Base-by-base conservation (phyloP, 1,140 invertebrate species). In the Hypothenemus hampei region DNA sequence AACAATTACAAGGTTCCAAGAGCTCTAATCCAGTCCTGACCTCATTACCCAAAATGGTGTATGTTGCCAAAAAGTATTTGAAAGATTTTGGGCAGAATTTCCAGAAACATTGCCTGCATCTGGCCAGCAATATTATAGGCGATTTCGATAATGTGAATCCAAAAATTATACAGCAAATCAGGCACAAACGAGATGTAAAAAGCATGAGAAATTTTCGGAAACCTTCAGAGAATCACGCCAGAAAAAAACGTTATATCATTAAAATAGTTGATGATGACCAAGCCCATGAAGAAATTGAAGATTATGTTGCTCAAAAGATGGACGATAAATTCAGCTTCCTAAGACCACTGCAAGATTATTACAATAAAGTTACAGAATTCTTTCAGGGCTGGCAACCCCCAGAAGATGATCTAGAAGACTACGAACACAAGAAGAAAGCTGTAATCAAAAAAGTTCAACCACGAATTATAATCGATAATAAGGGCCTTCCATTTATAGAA, bases 401-500 rank as follows among this genome's bases (percentile, higher is more conserved):
- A 33, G 45, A 37, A 16, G 10, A 19, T 20, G 21, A 3, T 20
- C 11, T 11, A 8, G 11, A 22, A 35, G 29, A 21, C 15, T 8
- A 29, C 20, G 50, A 44, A 44, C 2, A 40, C 3, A n/a, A 31
- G 8, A 57, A 54, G 21, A 59, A 59, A 40, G 35, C 64, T 6
- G 22, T 59, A 7, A 41, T 66, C 7, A 46, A 59, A 37, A 60
- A 63, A 37, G 11, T 66, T 3, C 56, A 58, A 36, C 60, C 65
- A 5, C 65, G 59, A 53, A 11, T 66, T 11, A 64, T 66, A 26
- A 58, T 66, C 10, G 65, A 66, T 29, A 66, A 66, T 23, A 63
- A 64, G 10, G 65, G 65, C n/a, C 21, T 44, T 15, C 63, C 65
- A 8, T 66, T 66, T 33, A 58, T 66, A 35, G 65, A 66, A 54